Evolutionary conservation across 2,888 invertebrate species (phyloP).

Genomic region (Hedychridium roseum): DNA sequence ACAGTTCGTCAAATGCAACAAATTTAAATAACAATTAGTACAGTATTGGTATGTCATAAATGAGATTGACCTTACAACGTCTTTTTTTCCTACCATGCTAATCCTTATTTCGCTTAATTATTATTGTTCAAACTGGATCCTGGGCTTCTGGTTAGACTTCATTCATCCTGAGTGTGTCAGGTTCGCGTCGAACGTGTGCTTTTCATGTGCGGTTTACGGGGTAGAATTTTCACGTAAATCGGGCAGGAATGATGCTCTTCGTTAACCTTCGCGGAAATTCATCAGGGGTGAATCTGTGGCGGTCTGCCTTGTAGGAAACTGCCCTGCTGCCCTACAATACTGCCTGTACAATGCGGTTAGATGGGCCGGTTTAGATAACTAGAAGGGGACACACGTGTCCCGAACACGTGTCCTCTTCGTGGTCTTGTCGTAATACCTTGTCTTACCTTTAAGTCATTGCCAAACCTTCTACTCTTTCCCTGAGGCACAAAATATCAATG

Average conservation of each 20-base stretch:
- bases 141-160: no score
- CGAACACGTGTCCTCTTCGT: constrained; percentile 46
- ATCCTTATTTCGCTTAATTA: no score
- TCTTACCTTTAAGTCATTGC: constrained; percentile 31
- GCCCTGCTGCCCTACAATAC: constrained; percentile 26
- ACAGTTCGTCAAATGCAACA: no score
- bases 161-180: no score
- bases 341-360: constrained; percentile 33
- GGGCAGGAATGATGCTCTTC: constrained; percentile 16
- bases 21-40: no score
- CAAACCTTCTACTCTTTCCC: constrained; percentile 32
- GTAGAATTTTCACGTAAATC: constrained; percentile 18
- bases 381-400: constrained; percentile 45
- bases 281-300: constrained; percentile 22
- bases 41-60: no score
- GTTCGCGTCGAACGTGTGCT: no score
- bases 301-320: constrained; percentile 22
- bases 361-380: constrained; percentile 37
- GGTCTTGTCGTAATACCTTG: constrained; percentile 30
- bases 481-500: constrained; percentile 30
- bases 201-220: no score
- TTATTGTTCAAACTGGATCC: no score
- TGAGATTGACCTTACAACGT: no score
- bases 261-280: constrained; percentile 30
- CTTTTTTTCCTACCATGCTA: no score